phyloP scores from a whole-genome alignment of 2,888 invertebrate species.

The Epirrhoe tristata region DNA sequence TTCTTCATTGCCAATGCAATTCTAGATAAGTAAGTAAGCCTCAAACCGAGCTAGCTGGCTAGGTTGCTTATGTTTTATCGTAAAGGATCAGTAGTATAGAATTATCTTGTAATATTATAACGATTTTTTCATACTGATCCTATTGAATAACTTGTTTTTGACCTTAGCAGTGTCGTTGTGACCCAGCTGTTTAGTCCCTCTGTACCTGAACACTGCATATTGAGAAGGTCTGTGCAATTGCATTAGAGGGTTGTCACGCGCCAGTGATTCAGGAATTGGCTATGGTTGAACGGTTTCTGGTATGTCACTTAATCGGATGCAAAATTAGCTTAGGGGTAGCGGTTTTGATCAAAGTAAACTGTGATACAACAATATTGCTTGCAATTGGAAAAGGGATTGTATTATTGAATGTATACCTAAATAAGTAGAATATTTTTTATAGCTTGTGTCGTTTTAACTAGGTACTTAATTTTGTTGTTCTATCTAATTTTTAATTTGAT shows the following conservation, averaged over 20 bases:
- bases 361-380: conserved; percentile 27
- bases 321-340: conserved; percentile 40
- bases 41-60: no score
- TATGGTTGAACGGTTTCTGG: conserved; percentile 56
- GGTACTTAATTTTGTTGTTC: no score
- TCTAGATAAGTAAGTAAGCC: no score
- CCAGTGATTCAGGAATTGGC: conserved; percentile 60
- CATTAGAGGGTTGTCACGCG: conserved; percentile 68
- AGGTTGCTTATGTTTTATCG: no score
- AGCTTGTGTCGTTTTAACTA: no score
- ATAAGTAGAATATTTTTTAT: not conserved
- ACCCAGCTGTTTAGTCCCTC: conserved; percentile 4
- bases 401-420: not conserved
- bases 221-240: conserved; percentile 81
- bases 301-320: conserved; percentile 67
- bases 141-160: no score
- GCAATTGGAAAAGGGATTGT: not conserved
- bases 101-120: no score
- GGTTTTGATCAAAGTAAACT: conserved; percentile 40
- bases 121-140: no score
- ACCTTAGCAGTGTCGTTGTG: not conserved
- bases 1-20: no score
- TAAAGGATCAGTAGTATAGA: no score
- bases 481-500: no score
- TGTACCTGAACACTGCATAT: conserved; percentile 66